phyloP scores from a whole-genome alignment of 2,888 invertebrate species.

The Rotaria macrura region DNA sequence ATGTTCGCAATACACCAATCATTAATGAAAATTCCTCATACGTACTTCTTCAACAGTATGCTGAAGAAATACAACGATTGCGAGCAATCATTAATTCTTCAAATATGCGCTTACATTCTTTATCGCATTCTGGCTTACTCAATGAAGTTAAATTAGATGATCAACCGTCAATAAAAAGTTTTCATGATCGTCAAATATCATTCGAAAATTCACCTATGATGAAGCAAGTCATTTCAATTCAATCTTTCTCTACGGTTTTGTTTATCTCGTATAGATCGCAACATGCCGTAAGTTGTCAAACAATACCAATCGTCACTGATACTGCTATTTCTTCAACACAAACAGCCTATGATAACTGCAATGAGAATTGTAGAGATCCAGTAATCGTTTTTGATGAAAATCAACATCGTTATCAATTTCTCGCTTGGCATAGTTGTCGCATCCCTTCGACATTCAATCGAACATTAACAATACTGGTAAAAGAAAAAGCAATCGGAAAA shows the following conservation, averaged over 20 bases:
- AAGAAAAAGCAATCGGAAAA: not conserved
- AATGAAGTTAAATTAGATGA: not conserved
- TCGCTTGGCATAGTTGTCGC: not conserved
- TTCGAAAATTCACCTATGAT: not conserved
- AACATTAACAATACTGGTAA: not conserved
- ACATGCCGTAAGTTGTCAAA: not conserved
- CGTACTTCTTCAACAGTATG: not conserved
- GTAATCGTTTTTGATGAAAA: not conserved
- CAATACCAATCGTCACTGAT: not conserved
- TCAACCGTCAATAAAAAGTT: not conserved
- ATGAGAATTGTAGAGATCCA: not conserved
- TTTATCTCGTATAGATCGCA: not conserved
- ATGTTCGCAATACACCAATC: slow-evolving; percentile 1
- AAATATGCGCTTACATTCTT: not conserved
- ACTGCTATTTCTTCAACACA: not conserved
- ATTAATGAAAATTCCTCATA: not conserved
- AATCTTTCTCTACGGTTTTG: not conserved
- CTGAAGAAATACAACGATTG: not conserved
- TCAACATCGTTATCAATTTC: not conserved
- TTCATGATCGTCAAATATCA: not conserved
- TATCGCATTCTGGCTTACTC: not conserved
- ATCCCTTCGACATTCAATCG: not conserved
- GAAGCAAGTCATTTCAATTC: not conserved
- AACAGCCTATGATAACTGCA: not conserved
- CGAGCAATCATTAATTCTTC: slow-evolving; percentile 5